Evolutionary conservation across 2,113 vertebrate species (phyloP), one percentile per base, ranked within the genome.

Genomic region (Talpa occidentalis): DNA sequence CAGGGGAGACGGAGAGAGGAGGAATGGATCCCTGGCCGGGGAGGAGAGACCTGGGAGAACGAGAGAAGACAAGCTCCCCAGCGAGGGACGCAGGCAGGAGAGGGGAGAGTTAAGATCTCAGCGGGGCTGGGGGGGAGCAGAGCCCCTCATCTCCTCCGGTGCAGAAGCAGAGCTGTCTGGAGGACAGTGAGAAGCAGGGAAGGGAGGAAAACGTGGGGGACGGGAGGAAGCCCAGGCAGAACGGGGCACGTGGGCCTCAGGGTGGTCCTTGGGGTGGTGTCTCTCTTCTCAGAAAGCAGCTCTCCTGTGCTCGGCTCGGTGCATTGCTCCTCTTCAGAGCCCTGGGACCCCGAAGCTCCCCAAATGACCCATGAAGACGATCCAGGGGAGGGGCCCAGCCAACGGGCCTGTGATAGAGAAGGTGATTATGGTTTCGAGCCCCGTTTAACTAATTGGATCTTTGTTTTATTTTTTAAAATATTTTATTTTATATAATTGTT

Each of bases 291-390:
- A 59, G 52, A 64, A 28, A 12, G n/a, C 21, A 47, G 30, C 37
- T 86, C 37, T 16, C 37, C 14, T 73, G 37, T 44, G 69, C 52
- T 44, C 15, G 42, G 35, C 14, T 81, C n/a, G 4, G 7, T 16
- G 67, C 19, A n/a, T 67, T 89, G 19, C 69, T 37, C 73, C 89
- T 80, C 22, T 60, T 69, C 73, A 96, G 92, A 32, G 28, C 62
- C 49, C 26, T n/a, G 30, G 54, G 74, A 35, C 17, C 42, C 24
- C 19, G 35, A 73, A 70, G 14, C 32, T 76, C 17, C 42, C 10
- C 73, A 81, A 16, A 16, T n/a, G 49, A 85, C 12, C 4, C 10
- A 40, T 6, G n/a, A 52, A 52, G 59, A 54, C 14, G 7, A 32
- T 47, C 24, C 30, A n/a, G 79, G 80, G 19, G 79, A 69, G 49